Conservation (phyloP, 2,797 vertebrate species). For the Lateolabrax maculatus region DNA sequence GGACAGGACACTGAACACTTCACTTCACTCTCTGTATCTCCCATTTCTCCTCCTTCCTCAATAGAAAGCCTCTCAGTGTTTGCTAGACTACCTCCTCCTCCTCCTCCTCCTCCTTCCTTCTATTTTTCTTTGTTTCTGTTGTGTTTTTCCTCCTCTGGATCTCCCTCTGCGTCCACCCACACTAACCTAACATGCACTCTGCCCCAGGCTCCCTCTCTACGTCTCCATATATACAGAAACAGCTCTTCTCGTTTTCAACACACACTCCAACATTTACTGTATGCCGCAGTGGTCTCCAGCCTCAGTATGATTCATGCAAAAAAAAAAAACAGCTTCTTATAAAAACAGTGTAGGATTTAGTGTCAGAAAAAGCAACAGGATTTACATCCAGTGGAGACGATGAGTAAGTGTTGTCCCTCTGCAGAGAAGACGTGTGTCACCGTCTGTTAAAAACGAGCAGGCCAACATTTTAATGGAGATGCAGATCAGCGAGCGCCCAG, state of each 20-base stretch:
- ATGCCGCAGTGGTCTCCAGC: conserved; percentile 46
- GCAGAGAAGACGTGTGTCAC: not conserved
- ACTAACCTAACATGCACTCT: conserved; percentile 73
- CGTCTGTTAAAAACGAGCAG: conserved; percentile 16
- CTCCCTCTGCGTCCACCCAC: conserved; percentile 73
- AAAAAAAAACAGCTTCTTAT: conserved; percentile 1
- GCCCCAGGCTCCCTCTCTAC: conserved; percentile 59
- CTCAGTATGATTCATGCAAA: conserved; percentile 49
- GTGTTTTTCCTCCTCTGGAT: conserved; percentile 48
- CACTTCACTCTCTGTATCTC: not conserved
- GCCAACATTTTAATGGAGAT: not conserved
- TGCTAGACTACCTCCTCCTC: conserved; percentile 25
- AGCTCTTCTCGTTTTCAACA: conserved; percentile 48
- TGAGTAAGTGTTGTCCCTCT: conserved; percentile 3
- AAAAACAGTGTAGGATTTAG: conserved; percentile 28
- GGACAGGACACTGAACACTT: not conserved
- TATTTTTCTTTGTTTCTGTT: conserved; percentile 39
- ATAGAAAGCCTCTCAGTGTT: conserved; percentile 29
- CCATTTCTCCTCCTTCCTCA: conserved; percentile 13
- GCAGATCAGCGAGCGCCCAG: too few species aligned
- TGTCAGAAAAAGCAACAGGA: conserved; percentile 25
- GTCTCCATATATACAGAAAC: conserved; percentile 47
- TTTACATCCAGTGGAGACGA: conserved; percentile 13
- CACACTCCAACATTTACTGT: conserved; percentile 48
- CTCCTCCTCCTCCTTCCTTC: conserved; percentile 24